Conservation (phyloP, 2,113 vertebrate genomes). For the Takifugu bimaculatus region DNA sequence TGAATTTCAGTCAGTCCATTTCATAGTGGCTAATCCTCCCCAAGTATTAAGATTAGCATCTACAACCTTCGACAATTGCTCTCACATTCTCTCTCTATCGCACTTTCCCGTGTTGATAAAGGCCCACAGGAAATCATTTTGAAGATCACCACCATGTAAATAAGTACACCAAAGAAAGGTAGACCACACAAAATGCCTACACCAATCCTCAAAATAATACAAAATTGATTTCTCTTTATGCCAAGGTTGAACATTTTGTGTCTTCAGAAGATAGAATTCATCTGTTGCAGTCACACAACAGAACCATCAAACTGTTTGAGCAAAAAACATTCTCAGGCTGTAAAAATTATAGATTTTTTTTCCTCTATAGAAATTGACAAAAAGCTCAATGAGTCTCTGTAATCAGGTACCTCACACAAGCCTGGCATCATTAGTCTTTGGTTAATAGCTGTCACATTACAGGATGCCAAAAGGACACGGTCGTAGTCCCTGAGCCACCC, state of each 20-base stretch:
- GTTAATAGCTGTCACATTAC: slow-evolving; percentile 29
- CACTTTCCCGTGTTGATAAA: background rate
- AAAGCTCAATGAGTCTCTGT: background rate
- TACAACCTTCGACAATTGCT: slow-evolving; percentile 5
- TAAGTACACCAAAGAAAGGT: background rate
- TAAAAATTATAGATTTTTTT: slow-evolving; percentile 3
- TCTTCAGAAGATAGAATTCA: background rate
- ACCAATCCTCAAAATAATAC: background rate
- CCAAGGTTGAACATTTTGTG: background rate
- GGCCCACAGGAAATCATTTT: background rate
- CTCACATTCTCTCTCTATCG: background rate
- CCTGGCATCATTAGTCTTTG: slow-evolving; percentile 37
- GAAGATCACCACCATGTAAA: background rate
- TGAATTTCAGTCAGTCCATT: slow-evolving; percentile 36
- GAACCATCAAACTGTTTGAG: too few relatives aligned
- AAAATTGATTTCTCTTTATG: background rate
- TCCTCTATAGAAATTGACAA: slow-evolving; percentile 30
- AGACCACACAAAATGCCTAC: background rate
- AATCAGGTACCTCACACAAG: slow-evolving; percentile 40
- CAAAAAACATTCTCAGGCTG: background rate
- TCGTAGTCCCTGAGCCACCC: background rate
- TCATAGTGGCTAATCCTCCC: slow-evolving; percentile 38
- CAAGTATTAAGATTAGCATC: slow-evolving; percentile 26
- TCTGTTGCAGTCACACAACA: slow-evolving; percentile 8
- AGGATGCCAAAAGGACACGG: slow-evolving; percentile 12